A percentile compares a stretch with the other conserved stretches of the same genome.
Conservation (phyloP, 2,888 invertebrate species). For the Oeneis ivallda region DNA sequence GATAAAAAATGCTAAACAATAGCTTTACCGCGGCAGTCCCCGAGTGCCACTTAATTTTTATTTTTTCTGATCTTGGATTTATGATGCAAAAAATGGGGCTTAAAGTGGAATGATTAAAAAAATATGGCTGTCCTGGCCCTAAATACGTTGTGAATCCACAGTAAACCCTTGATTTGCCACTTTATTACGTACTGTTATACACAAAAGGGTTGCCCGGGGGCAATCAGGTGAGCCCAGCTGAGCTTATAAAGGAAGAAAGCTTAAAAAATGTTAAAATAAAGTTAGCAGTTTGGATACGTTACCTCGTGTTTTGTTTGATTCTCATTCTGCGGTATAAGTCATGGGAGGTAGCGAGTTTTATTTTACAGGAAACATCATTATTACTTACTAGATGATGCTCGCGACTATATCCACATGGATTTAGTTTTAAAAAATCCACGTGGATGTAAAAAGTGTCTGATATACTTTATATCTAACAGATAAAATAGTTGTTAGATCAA, state of each 20-base stretch:
- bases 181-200: slow-evolving; percentile 64
- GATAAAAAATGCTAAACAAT: too few relatives aligned
- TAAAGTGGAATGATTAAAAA: slow-evolving; percentile 18
- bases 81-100: slow-evolving; percentile 14
- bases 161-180: slow-evolving; percentile 58
- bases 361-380: too few relatives aligned
- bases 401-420: too few relatives aligned
- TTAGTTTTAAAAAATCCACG: too few relatives aligned
- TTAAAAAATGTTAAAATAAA: slow-evolving; percentile 74
- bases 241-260: slow-evolving; percentile 73
- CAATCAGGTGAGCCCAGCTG: slow-evolving; percentile 75
- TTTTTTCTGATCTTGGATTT: neutral
- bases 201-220: slow-evolving; percentile 70
- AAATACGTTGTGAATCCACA: slow-evolving; percentile 51
- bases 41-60: too few relatives aligned
- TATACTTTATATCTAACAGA: too few relatives aligned
- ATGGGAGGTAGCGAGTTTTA: slow-evolving; percentile 37
- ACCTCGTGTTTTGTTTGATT: slow-evolving; percentile 58
- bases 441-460: too few relatives aligned
- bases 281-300: slow-evolving; percentile 65
- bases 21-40: too few relatives aligned
- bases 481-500: too few relatives aligned
- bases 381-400: too few relatives aligned
- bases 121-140: slow-evolving; percentile 28
- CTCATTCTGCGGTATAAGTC: slow-evolving; percentile 37